Percentiles rank a stretch among this genome's conserved stretches.
phyloP scores from a whole-genome alignment of 2,888 invertebrate species.

The Dione vanillae region DNA sequence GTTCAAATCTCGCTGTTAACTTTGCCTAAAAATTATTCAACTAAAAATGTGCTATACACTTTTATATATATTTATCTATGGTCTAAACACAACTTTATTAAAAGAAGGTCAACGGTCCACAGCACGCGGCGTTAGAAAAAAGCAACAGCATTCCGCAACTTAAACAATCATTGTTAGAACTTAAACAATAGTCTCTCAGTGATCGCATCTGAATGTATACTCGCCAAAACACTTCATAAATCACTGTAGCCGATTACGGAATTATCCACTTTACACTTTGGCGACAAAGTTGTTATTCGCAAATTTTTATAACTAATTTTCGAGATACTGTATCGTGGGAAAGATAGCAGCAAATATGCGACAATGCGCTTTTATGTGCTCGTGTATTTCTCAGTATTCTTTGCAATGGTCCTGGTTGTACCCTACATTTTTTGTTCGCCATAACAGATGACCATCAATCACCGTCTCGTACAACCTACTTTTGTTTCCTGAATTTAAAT shows the following conservation, averaged over 20 bases:
- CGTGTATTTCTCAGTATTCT: slow-evolving; percentile 52
- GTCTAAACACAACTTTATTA: slow-evolving; percentile 30
- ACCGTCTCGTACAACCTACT: slow-evolving; percentile 41
- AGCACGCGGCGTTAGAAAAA: slow-evolving; percentile 23
- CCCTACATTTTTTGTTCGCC: slow-evolving; percentile 42
- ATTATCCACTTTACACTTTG: slow-evolving; percentile 28
- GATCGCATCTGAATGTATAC: slow-evolving; percentile 40
- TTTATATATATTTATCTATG: background rate
- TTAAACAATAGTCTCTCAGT: slow-evolving; percentile 39
- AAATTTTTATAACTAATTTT: slow-evolving; percentile 39
- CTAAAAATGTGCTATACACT: background rate
- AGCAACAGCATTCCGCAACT: slow-evolving; percentile 42
- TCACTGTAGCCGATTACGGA: slow-evolving; percentile 7
- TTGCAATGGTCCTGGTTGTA: slow-evolving; percentile 40
- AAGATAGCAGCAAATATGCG: slow-evolving; percentile 67
- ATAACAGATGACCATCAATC: slow-evolving; percentile 43
- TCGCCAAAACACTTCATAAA: slow-evolving; percentile 35
- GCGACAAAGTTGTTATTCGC: slow-evolving; percentile 30
- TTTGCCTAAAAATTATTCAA: too few species aligned
- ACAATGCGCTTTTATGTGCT: slow-evolving; percentile 71
- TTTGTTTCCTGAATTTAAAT: slow-evolving; percentile 40
- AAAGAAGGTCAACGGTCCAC: slow-evolving; percentile 34
- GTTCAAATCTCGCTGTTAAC: too few species aligned
- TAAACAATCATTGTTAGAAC: slow-evolving; percentile 37
- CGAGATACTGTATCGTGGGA: slow-evolving; percentile 64